Base-by-base conservation (phyloP, 2,888 invertebrate species). In the Operophtera brumata region DNA sequence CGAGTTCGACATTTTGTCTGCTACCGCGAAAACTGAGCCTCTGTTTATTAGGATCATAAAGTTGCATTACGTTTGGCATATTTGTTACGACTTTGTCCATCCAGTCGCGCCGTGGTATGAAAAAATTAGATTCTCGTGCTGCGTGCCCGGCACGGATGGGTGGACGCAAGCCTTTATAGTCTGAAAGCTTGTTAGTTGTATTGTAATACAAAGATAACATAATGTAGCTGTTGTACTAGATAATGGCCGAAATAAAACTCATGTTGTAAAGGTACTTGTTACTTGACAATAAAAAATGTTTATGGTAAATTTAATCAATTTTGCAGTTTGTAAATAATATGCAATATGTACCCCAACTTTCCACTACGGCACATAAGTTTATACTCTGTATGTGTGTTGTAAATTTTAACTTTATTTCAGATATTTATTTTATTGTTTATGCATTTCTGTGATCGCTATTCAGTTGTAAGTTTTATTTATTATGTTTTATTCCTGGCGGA, bases 371-470 rank as follows among this genome's bases (percentile, higher is more conserved):
- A 81, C 80, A 83, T 81, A 20, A 2, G 20, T 20, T 20, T 20
- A 20, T 3, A 20, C 20, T 20, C 20, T 20, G 20, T 20, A 79
- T 47, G 56, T 61, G 51, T 57, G 62, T 77, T 73, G 65, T 74
- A 70, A 64, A 61, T 75, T 70, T 69, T 71, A 66, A 65, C 74
- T 75, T 69, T 61, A 49, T 66, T 72, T 75, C 77, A 77, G 75
- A 80, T 73, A 72, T 80, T 79, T 82, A 78, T 79, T 73, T 65
- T 78, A 69, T 73, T 71, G 77, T 83, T 80, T 79, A 80, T 78
- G 85, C 86, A 85, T 87, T 87, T 87, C 88, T 88, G 88, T 89
- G 87, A 89, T 89, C 78, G 67, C 70, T 79, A 66, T 78, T 78
- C 80, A 77, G 70, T 75, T 75, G 61, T 85, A 81, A 77, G 78